Conservation (phyloP, 37 sponge, comb jelly and placozoan species). For the Diacarnus erythraeanus region DNA sequence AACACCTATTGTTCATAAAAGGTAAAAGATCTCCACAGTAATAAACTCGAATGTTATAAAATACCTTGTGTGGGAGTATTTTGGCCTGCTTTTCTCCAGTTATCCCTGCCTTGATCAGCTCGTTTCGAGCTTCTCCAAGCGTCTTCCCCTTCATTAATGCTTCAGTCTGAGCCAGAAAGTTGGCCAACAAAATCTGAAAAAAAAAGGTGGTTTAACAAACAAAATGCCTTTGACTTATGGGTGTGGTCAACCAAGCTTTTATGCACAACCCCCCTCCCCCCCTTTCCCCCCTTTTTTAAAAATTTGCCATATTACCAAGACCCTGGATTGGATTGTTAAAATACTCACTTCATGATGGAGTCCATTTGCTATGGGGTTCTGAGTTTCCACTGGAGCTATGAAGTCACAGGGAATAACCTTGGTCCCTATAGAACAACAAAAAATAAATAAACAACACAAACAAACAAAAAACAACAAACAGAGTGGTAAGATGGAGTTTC, state of each 20-base stretch:
- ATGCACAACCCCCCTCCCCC: too few species aligned
- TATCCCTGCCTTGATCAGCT: constrained; percentile 72
- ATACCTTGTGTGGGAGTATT: constrained; percentile 91
- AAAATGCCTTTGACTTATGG: neutral
- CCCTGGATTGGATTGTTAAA: too few species aligned
- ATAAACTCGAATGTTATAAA: neutral
- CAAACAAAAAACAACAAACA: too few species aligned
- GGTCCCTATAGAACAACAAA: constrained; percentile 54
- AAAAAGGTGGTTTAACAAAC: neutral
- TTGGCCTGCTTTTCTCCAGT: constrained; percentile 56
- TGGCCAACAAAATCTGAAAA: constrained; percentile 89
- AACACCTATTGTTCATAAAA: constrained; percentile 70
- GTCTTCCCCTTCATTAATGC: constrained; percentile 97
- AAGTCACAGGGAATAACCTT: constrained; percentile 98
- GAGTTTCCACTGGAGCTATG: constrained; percentile 92
- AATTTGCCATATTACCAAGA: too few species aligned
- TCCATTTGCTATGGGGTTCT: constrained; percentile 84
- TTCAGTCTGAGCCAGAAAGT: constrained; percentile 97
- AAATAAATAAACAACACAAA: neutral
- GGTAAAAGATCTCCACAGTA: neutral
- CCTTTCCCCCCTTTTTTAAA: too few species aligned
- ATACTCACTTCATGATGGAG: constrained; percentile 95
- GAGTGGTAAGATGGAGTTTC: too few species aligned
- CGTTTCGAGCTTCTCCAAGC: constrained; percentile 80
- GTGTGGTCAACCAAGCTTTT: too few species aligned